Base-by-base conservation (phyloP, 2,888 invertebrate genomes). In the Muschampia plurimacula region DNA sequence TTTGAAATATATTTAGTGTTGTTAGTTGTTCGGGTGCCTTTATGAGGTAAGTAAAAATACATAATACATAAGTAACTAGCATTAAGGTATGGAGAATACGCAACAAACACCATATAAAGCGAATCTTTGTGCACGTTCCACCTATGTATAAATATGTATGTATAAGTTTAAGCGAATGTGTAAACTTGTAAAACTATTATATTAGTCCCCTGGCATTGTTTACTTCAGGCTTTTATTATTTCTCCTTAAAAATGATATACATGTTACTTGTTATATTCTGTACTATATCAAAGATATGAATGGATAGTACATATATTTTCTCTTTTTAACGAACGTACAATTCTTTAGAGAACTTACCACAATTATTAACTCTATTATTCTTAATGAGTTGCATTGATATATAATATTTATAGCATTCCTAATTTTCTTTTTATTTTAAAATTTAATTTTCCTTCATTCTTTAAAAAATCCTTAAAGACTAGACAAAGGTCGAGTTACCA, bases 41-140 rank as follows among this genome's bases (percentile, higher is more conserved):
- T 85, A 82, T 86, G 88, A 86, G 88, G 93, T 93, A 77, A 89
- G 90, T 86, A 64, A n/a, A 60, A 22, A 44, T 15, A 28, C 15
- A 10, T 5, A 22, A 8, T 44, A 46, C 2, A 22, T 7, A 10
- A 12, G 44, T 28, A 64, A 62, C 39, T 9, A 15, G 15, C 39
- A 63, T 44, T 41, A 39, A 62, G 2, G 10, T 10, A 46, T 13
- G n/a, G n/a, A 44, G 8, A 69, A 64, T 28, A 44, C 32, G 9
- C 32, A 22, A 41, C 3, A 12, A 52, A 57, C 15, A 15, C 46
- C 46, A 36, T 7, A 15, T 28, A n/a, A 49, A 36, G 12, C 52
- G 8, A 15, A 62, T 55, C 72, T 67, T 67, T 72, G 72, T 72
- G 67, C 62, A 64, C 46, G 41, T 41, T 59, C n/a, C 55, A 65